Evolutionary conservation across 2,113 vertebrate species (phyloP), one percentile per base, ranked within the genome.

Genomic region (Onychorhynchus coronatus): DNA sequence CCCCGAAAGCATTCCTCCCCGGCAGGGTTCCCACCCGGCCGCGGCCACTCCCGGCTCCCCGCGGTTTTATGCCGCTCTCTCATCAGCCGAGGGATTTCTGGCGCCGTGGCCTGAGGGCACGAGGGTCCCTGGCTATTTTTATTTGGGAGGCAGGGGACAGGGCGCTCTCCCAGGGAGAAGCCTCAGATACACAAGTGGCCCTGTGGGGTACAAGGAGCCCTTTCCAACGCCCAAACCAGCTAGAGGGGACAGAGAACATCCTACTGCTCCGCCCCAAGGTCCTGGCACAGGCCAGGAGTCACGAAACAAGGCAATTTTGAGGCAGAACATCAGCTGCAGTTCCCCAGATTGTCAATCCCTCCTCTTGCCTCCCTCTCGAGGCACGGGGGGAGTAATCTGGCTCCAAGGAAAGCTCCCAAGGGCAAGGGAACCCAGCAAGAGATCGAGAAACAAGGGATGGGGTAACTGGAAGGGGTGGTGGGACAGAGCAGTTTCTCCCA

Each of bases 41-140:
- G 2, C 62, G 33, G 82, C 62, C 17, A 3, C 76, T 92, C 74
- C 79, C 5, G 31, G 63, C 88, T 85, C 90, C 58, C n/a, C 2
- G 93, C 75, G 97, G 97, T 95, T 97, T 97, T 97, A 89, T 2
- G 1, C 15, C 56, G 11, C 92, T 94, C 96, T 97, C 58, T 97
- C 93, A 97, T 97, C 56, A 96, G 35, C 59, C 33, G 79, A 35
- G 17, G 33, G 68, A 93, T 96, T 97, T 68, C 78, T 49, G 92
- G 90, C 3, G 19, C 72, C 62, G 56, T 4, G 35, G 88, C 49
- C 49, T 2, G 1, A 75, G 75, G 80, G 53, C 5, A 63, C 37
- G 42, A 49, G 70, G 68, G 52, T 84, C 46, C 79, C 61, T 16
- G 5, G 71, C 50, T 85, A 86, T 89, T 97, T 97, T 82, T 5